Base-by-base conservation (phyloP, 2,888 invertebrate species). In the Griposia aprilina region DNA sequence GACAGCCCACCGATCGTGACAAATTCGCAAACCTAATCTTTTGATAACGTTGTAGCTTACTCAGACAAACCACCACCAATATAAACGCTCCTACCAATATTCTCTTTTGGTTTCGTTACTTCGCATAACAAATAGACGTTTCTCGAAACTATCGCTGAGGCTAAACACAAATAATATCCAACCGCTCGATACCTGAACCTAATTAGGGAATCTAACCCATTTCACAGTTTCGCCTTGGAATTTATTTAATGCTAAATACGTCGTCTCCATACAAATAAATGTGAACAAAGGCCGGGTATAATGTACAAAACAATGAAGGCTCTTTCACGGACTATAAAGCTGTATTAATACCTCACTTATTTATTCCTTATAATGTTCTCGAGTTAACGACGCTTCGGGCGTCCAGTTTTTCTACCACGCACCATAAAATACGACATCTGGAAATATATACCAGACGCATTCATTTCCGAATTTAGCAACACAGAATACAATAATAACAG, bases 311-410 rank as follows among this genome's bases (percentile, higher is more conserved):
- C 95, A 96, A 95, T 95, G 94, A 93, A 93, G 92, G 92, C 94
- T 95, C 92, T 95, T 96, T 96, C 95, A 96, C 95, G 96, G 93
- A 93, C 94, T 96, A 95, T 96, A 96, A 96, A 96, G 93, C 92
- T 91, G 92, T 94, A 96, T 96, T 96, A 95, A 95, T 95, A 95
- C 94, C 91, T 93, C 92, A 94, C 93, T 94, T 96, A 96, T 96
- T 95, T 96, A 96, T 96, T 95, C 93, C 92, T 94, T 95, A 95
- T 95, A 96, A 95, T 96, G 96, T 96, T 96, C 94, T 95, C 95
- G 94, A 95, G 95, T 96, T 96, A 96, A 96, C 96, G 94, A 96
- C 93, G 94, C 93, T 91, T 92, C 92, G 91, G 90, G 93, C 94
- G 93, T 94, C 93, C 94, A 91, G 92, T 95, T 96, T 95, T 96